Evolutionary conservation across 2,888 invertebrate genomes (phyloP).

Genomic region (Schizotus pectinicornis): DNA sequence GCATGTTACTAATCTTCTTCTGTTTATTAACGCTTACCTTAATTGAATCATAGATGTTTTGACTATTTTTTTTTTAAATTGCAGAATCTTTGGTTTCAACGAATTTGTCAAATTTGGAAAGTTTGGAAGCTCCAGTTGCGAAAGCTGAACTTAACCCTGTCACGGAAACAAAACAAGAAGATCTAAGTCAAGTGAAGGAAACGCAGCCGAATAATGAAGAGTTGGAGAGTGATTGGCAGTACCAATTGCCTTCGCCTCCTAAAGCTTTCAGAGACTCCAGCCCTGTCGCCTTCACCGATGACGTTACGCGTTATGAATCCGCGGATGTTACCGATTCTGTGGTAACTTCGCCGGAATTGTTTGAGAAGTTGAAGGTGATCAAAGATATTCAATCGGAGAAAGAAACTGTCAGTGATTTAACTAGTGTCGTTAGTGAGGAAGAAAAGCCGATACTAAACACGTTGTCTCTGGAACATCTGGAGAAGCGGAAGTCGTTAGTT

Average conservation of each 20-base stretch:
- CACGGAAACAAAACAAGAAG: slow-evolving; percentile 4
- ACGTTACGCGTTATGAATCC: slow-evolving; percentile 20
- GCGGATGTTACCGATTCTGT: slow-evolving; percentile 49
- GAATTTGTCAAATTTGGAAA: too few species aligned
- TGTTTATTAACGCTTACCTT: slow-evolving; percentile 28
- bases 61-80: slow-evolving; percentile 23
- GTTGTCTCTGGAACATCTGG: slow-evolving; percentile 55
- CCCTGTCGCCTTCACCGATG: slow-evolving; percentile 42
- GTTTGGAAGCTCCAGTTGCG: background rate
- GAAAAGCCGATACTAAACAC: slow-evolving; percentile 51
- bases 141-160: slow-evolving; percentile 33
- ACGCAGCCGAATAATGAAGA: slow-evolving; percentile 4
- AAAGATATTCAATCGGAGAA: slow-evolving; percentile 46
- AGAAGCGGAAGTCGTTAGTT: slow-evolving; percentile 56
- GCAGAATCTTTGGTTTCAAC: slow-evolving; percentile 34
- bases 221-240: slow-evolving; percentile 60
- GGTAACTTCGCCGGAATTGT: slow-evolving; percentile 55
- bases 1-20: slow-evolving; percentile 49
- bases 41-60: slow-evolving; percentile 1
- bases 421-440: slow-evolving; percentile 46
- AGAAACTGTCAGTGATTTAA: slow-evolving; percentile 39
- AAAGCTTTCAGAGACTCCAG: slow-evolving; percentile 62
- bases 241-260: slow-evolving; percentile 67
- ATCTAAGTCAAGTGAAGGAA: background rate
- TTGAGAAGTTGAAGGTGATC: slow-evolving; percentile 52